Evolutionary conservation across 2,888 invertebrate genomes (phyloP), one percentile per base, ranked within the genome.

Genomic region (Caenorhabditis plicata): DNA sequence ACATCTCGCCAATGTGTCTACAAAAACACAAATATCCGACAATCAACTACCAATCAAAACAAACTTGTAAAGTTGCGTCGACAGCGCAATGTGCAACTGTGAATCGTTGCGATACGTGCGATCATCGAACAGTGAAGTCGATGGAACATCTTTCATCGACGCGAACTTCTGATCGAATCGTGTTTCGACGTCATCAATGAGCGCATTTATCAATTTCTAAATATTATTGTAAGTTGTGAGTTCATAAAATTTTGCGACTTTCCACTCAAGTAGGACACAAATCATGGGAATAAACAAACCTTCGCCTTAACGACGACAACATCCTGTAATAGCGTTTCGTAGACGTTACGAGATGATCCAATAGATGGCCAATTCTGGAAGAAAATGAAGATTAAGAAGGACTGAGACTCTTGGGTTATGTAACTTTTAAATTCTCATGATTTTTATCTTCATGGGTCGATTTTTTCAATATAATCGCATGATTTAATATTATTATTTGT

Each of bases 291-390:
- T n/a, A 7, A 48, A 33, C 29, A 27, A 43, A 64, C 64, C 47
- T 64, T 61, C 26, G 64, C 57, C 36, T 62, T 66, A 31, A 66
- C 56, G 11, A 66, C 46, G 19, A 69, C 53, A 7, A 58, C 63
- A 5, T 32, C 42, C 26, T 61, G 49, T 23, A 69, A 50, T 2
- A 69, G 58, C 19, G 56, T 47, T 3, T 64, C 61, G 41, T 69
- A 69, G 5, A 67, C 50, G 1, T 38, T 17, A 11, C 56, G 48
- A 36, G 61, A 68, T 2, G 73, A 58, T 15, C 52, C 61, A 19
- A 74, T 56, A 35, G 54, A 57, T 3, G 76, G 70, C 73, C 74
- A 75, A 20, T 74, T 66, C 52, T 76, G 54, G n/a, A n/a, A n/a
- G n/a, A n/a, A n/a, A n/a, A n/a, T n/a, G n/a, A n/a, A n/a, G n/a